A percentile compares a stretch with the other conserved stretches of the same genome.
These are phyloP conservation scores for Mesorhabditis sp. DNA, from an alignment of 2,888 invertebrate genomes.

Conservation along the genomic window DNA sequence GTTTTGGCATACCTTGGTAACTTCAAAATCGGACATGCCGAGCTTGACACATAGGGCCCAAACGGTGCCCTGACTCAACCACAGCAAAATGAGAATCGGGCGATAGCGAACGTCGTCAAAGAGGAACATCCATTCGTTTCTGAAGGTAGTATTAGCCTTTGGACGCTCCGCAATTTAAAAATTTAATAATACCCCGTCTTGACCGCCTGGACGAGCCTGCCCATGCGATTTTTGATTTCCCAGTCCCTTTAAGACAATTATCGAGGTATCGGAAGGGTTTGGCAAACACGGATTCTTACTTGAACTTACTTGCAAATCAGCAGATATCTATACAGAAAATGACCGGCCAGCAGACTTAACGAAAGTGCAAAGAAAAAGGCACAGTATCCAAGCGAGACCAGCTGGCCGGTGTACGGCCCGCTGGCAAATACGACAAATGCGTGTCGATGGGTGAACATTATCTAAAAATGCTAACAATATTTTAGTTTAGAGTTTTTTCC, in stretches of 20 bases:
- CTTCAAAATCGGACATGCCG: not conserved
- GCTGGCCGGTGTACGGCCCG: not conserved
- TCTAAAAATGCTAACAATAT: not conserved
- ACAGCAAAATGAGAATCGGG: not conserved
- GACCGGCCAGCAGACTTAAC: not conserved
- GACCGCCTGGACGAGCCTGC: too few species aligned
- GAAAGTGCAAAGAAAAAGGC: not conserved
- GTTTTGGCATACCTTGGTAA: not conserved
- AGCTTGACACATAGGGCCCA: not conserved
- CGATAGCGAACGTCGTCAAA: not conserved
- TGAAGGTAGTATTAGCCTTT: not conserved
- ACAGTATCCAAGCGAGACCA: not conserved
- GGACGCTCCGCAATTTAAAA: not conserved
- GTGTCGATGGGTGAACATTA: not conserved
- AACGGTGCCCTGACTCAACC: not conserved
- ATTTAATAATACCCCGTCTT: not conserved
- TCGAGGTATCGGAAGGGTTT: too few species aligned
- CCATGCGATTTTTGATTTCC: too few species aligned
- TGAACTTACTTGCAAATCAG: not conserved
- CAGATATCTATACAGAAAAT: conserved; percentile 3
- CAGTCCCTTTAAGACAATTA: too few species aligned
- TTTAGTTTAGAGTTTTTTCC: too few species aligned
- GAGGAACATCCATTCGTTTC: conserved; percentile 1
- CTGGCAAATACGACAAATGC: not conserved
- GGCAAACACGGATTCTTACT: too few species aligned